Evolutionary conservation across 2,113 vertebrate species (phyloP), one percentile per base, ranked within the genome.

Genomic region (Peromyscus maniculatus): DNA sequence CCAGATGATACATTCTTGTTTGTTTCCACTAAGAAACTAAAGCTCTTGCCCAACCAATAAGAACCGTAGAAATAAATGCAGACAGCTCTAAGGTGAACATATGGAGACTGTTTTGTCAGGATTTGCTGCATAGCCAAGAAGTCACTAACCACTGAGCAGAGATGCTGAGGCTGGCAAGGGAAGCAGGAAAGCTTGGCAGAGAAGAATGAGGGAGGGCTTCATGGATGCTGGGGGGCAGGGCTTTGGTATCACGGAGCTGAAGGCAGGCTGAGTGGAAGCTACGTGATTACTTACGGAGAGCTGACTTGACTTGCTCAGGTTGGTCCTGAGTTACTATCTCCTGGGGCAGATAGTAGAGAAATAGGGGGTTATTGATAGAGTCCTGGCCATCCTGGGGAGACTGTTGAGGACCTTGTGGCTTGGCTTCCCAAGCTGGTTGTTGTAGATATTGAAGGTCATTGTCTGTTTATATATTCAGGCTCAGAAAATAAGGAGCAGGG

Each of bases 11-110:
- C 31, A 67, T 6, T 39, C 15, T 64, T 89, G 77, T 57, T 93
- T 69, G 66, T 75, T 91, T 83, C 87, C 57, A 75, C 59, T 77
- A 88, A 93, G n/a, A 49, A 97, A 83, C n/a, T 55, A 13, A 69
- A 15, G 67, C 67, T 82, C 36, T 46, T 71, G 28, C 52, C 82
- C 66, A 52, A 26, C 33, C 59, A 93, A 36, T 77, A 91, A 77
- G 74, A 46, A 79, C 55, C 59, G 11, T 62, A 28, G 67, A 75
- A 91, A 77, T 62, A 93, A 83, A 72, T 46, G 66, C 59, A 84
- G 67, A 59, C 67, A 22, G 31, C 66, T 72, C n/a, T 43, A 83
- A 80, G 11, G 62, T 24, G 46, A 80, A 72, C 33, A 19, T 83
- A 49, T 5, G 13, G n/a, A 36, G n/a, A 4, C 72, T 87, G n/a